Percentiles rank a stretch among this genome's conserved stretches.
Evolutionary conservation across 2,113 vertebrate genomes (phyloP).

Genomic region (Halcyon senegalensis): DNA sequence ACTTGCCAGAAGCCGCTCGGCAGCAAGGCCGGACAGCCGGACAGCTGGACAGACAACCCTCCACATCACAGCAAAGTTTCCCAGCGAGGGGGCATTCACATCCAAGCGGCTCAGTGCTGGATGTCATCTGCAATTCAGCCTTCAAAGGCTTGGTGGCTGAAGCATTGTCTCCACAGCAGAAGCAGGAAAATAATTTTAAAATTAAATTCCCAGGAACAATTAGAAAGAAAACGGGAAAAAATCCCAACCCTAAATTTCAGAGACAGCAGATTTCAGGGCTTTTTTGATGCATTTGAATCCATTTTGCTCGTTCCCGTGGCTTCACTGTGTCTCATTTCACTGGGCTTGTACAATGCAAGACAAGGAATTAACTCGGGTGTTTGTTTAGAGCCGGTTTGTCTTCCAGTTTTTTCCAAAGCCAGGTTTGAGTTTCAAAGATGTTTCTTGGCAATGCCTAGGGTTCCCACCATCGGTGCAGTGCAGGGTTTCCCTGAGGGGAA

Average conservation of each 20-base stretch:
- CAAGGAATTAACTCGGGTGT: conserved; percentile 10
- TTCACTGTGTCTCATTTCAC: conserved; percentile 18
- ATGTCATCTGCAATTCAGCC: background rate
- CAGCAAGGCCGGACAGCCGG: background rate
- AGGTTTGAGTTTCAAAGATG: conserved; percentile 47
- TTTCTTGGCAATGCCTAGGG: background rate
- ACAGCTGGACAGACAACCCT: background rate
- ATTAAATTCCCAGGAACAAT: conserved; percentile 11
- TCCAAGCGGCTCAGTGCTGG: background rate
- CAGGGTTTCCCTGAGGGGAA: background rate
- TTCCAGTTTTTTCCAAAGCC: conserved; percentile 40
- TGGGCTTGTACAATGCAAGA: conserved; percentile 45
- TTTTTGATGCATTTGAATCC: background rate
- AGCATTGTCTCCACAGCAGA: background rate
- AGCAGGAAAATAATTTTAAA: background rate
- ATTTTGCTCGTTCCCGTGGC: background rate
- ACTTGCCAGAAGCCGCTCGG: background rate
- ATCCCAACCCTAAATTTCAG: background rate
- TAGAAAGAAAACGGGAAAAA: background rate
- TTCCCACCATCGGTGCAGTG: rapidly evolving
- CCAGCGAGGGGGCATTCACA: background rate
- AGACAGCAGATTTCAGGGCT: background rate
- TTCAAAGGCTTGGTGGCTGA: conserved; percentile 19
- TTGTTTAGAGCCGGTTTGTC: conserved; percentile 48
- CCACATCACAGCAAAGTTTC: background rate